Evolutionary conservation across 1,140 invertebrate genomes (phyloP).

Genomic region (Asobara japonica): DNA sequence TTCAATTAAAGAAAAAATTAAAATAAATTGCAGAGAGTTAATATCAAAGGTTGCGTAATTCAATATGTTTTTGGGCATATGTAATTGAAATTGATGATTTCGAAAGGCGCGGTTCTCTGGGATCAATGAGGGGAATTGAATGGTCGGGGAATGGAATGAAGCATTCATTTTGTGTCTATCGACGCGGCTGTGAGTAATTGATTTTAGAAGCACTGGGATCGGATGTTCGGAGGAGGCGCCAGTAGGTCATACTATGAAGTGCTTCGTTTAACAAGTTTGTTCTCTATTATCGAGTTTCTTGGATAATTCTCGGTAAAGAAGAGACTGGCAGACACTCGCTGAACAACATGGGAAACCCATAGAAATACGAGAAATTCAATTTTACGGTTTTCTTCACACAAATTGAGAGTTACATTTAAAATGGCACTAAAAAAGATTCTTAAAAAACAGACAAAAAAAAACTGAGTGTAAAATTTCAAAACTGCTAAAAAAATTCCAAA

Average conservation of each 20-base stretch:
- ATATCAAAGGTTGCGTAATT: no score
- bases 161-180: neutral
- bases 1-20: no score
- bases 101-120: neutral
- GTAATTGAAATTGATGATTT: neutral
- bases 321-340: neutral
- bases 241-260: conserved; percentile 20
- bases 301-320: neutral
- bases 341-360: neutral
- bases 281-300: neutral
- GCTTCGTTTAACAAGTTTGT: conserved; percentile 9
- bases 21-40: no score
- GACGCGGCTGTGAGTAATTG: neutral
- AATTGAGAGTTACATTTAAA: no score
- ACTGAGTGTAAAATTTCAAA: no score
- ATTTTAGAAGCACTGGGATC: neutral
- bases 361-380: neutral
- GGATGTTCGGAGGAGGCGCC: neutral
- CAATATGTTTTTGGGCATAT: no score
- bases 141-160: neutral
- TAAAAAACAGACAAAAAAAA: no score
- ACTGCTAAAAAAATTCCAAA: no score
- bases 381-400: no score
- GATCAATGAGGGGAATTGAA: neutral
- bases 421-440: no score